phyloP scores from a whole-genome alignment of 1,140 invertebrate genomes.

The Stenopsyche tienmushanensis region DNA sequence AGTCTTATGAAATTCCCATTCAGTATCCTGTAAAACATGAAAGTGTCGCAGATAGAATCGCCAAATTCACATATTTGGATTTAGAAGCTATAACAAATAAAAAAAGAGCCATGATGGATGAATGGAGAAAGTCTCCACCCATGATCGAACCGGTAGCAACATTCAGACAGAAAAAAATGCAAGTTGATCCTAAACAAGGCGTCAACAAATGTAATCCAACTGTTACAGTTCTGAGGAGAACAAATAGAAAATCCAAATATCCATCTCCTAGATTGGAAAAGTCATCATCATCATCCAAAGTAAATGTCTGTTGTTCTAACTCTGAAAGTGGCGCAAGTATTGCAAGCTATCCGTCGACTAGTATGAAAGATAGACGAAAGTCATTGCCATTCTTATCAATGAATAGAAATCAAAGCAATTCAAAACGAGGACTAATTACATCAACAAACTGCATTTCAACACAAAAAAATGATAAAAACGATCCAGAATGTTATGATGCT shows the following conservation, averaged over 20 bases:
- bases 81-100: conserved; percentile 47
- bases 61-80: conserved; percentile 55
- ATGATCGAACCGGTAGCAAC: not conserved
- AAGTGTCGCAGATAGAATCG: conserved; percentile 41
- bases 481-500: not conserved
- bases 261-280: conserved; percentile 4
- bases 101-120: conserved; percentile 45
- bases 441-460: not conserved
- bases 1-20: conserved; percentile 42
- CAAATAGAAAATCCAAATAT: conserved; percentile 10
- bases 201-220: not conserved
- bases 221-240: not conserved
- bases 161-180: too few species aligned
- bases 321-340: conserved; percentile 6
- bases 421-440: too few species aligned
- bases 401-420: not conserved
- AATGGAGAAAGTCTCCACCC: conserved; percentile 47
- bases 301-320: conserved; percentile 11
- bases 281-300: not conserved
- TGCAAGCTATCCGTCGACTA: not conserved
- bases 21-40: conserved; percentile 14
- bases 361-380: not conserved
- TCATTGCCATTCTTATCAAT: not conserved
- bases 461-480: not conserved
- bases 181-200: not conserved